phyloP scores from a whole-genome alignment of 2,113 vertebrate species.

The Chamaea fasciata region DNA sequence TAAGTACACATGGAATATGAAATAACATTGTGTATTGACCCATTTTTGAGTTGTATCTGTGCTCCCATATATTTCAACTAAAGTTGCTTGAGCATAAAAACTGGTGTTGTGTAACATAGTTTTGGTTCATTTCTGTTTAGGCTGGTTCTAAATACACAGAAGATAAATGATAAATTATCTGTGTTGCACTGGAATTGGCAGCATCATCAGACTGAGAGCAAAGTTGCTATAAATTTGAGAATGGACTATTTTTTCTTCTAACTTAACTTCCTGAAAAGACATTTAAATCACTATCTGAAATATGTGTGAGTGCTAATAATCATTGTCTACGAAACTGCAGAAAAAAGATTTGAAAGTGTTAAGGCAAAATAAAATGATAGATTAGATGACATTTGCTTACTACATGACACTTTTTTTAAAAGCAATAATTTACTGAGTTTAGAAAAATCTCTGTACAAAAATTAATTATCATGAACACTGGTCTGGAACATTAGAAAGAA shows the following conservation, averaged over 20 bases:
- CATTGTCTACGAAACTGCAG: neutral
- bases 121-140: neutral
- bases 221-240: neutral
- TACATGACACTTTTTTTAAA: neutral
- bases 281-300: neutral
- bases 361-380: neutral
- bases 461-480: neutral
- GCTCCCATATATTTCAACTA: neutral
- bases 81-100: neutral
- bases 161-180: neutral
- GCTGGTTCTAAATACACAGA: neutral
- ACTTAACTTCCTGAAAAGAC: neutral
- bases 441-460: neutral
- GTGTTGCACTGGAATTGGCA: neutral
- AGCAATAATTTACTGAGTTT: neutral
- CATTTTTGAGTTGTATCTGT: neutral
- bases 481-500: neutral
- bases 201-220: neutral
- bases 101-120: neutral
- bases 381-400: neutral
- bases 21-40: neutral
- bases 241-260: neutral
- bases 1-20: neutral
- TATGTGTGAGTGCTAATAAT: neutral
- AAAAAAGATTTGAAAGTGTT: neutral